phyloP scores from a whole-genome alignment of 2,797 vertebrate genomes.

The Zonotrichia albicollis region DNA sequence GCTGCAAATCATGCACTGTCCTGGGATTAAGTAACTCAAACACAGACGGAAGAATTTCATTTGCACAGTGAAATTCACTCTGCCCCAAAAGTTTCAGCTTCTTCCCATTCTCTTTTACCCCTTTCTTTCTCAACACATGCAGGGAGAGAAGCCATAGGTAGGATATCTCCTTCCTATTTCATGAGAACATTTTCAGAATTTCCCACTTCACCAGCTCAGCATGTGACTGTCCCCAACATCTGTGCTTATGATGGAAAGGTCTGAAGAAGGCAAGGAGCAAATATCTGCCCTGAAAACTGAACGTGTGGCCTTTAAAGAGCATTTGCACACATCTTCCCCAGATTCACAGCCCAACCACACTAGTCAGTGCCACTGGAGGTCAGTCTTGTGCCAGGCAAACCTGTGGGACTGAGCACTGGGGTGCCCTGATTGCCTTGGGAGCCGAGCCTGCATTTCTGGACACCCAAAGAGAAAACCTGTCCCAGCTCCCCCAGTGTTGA shows the following conservation, averaged over 20 bases:
- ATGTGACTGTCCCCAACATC: neutral
- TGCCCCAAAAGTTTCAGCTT: neutral
- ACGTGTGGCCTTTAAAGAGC: neutral
- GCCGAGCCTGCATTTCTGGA: rapidly evolving
- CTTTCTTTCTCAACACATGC: neutral
- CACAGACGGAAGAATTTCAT: rapidly evolving
- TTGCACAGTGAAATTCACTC: neutral
- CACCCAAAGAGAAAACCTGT: neutral
- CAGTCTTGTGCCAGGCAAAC: slow-evolving; percentile 47
- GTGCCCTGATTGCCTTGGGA: neutral
- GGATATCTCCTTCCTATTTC: neutral
- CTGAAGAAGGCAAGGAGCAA: neutral
- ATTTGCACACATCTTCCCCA: rapidly evolving
- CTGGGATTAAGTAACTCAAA: neutral
- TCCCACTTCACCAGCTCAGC: neutral
- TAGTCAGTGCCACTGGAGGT: slow-evolving; percentile 59
- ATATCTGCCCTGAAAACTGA: neutral
- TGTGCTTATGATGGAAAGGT: neutral
- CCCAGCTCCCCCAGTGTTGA: neutral
- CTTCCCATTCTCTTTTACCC: neutral
- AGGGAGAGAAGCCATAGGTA: neutral
- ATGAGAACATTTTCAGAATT: neutral
- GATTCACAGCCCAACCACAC: neutral
- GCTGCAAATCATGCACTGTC: neutral
- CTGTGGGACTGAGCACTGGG: neutral